phyloP scores from a whole-genome alignment of 2,888 invertebrate species.

The Hyalella azteca region DNA sequence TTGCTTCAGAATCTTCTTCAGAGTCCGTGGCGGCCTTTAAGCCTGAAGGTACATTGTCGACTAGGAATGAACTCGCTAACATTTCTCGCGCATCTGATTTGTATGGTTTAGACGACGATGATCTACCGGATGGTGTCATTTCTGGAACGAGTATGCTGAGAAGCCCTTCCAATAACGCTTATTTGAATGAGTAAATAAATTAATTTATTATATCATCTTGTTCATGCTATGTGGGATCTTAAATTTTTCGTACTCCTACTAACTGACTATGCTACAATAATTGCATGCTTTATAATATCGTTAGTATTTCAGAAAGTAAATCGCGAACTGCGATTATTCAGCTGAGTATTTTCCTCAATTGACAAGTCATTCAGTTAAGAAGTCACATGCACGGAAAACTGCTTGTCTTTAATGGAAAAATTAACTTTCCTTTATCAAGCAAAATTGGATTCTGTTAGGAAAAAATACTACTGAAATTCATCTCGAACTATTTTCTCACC shows the following conservation, averaged over 20 bases:
- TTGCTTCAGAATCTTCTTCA: neutral
- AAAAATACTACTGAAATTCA: too few relatives aligned
- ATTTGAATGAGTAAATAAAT: neutral
- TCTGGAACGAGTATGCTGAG: neutral
- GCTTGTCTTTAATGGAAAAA: too few relatives aligned
- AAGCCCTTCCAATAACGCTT: neutral
- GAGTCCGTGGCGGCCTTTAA: neutral
- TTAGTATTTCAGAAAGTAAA: too few relatives aligned
- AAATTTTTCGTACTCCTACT: neutral
- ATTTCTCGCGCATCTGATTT: slow-evolving; percentile 33
- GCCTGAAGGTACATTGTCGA: neutral
- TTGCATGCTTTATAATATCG: too few relatives aligned
- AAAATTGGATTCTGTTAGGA: too few relatives aligned
- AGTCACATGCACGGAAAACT: too few relatives aligned
- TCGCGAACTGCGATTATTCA: too few relatives aligned
- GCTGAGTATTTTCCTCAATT: too few relatives aligned
- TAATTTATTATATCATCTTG: neutral
- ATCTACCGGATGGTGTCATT: neutral
- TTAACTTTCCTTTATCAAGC: too few relatives aligned
- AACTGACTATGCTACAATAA: neutral
- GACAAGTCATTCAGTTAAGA: too few relatives aligned
- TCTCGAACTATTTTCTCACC: too few relatives aligned
- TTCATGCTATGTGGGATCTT: too few relatives aligned
- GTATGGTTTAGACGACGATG: slow-evolving; percentile 14
- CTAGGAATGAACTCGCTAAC: neutral